phyloP scores from a whole-genome alignment of 1,140 invertebrate species.

The Whitmania pigra region DNA sequence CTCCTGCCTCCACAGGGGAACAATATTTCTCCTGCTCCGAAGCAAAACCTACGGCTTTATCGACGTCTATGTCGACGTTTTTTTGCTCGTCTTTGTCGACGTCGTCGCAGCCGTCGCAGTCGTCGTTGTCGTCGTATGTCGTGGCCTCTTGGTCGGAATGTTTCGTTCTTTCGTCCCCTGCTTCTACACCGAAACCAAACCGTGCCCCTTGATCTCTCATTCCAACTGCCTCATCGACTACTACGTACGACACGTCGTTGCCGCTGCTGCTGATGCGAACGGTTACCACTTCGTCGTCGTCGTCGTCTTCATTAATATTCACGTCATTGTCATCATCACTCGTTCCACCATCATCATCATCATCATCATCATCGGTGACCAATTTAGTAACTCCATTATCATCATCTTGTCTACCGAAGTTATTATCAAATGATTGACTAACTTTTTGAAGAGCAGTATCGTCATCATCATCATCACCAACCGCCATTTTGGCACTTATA shows the following conservation, averaged over 20 bases:
- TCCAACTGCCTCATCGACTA: not conserved
- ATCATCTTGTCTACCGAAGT: no score
- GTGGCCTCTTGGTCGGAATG: not conserved
- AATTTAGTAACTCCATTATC: no score
- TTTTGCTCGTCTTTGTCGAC: not conserved
- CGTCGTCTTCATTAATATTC: not conserved
- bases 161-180: constrained; percentile 29
- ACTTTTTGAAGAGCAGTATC: not conserved
- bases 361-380: not conserved
- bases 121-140: not conserved
- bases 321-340: not conserved
- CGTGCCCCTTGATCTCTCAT: not conserved
- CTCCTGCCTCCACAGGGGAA: no score
- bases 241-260: not conserved
- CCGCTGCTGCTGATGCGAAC: not conserved
- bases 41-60: not conserved
- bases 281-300: not conserved
- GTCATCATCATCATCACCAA: constrained; percentile 4
- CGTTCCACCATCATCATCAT: no score
- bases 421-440: no score
- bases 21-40: no score
- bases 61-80: not conserved
- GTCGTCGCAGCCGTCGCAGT: not conserved
- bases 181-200: constrained; percentile 51
- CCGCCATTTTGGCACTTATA: no score